A percentile compares a stretch with the other conserved stretches of the same genome.
These are phyloP conservation scores for Nomada fucata DNA, from an alignment of 2,888 invertebrate genomes.

Conservation along the genomic window DNA sequence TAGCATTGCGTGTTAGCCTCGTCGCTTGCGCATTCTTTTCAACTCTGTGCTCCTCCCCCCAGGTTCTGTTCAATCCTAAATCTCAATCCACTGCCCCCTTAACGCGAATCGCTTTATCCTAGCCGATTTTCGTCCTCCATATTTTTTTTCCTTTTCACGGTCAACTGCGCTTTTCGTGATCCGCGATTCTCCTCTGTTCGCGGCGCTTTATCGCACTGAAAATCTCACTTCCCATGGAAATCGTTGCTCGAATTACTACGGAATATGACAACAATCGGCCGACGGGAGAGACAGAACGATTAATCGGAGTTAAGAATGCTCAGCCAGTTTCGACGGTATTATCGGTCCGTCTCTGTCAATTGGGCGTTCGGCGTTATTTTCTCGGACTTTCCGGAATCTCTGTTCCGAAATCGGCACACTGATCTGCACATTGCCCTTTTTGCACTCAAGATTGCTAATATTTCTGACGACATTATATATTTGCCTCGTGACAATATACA, in stretches of 20 bases:
- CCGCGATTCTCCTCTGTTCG: neutral
- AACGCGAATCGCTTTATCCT: slow-evolving; percentile 44
- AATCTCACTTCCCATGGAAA: slow-evolving; percentile 70
- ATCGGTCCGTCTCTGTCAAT: neutral
- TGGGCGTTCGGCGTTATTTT: no score
- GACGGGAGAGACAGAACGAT: slow-evolving; percentile 20
- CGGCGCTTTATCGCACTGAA: slow-evolving; percentile 36
- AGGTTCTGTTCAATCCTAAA: neutral
- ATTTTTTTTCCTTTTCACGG: slow-evolving; percentile 58
- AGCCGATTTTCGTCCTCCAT: slow-evolving; percentile 28
- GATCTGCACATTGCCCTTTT: no score
- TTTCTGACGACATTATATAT: no score
- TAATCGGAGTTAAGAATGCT: slow-evolving; percentile 34
- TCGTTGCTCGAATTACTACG: slow-evolving; percentile 38
- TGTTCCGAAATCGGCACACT: no score
- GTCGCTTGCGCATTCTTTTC: slow-evolving; percentile 57
- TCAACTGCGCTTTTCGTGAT: slow-evolving; percentile 54
- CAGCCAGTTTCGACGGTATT: slow-evolving; percentile 3
- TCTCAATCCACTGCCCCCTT: slow-evolving; percentile 8
- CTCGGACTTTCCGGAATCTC: no score
- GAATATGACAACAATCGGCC: slow-evolving; percentile 25
- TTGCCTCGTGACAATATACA: no score
- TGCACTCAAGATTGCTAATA: no score
- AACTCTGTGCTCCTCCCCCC: neutral
- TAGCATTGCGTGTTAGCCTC: slow-evolving; percentile 49